phyloP scores from a whole-genome alignment of 2,888 invertebrate species.

The Ctenicera cuprea region DNA sequence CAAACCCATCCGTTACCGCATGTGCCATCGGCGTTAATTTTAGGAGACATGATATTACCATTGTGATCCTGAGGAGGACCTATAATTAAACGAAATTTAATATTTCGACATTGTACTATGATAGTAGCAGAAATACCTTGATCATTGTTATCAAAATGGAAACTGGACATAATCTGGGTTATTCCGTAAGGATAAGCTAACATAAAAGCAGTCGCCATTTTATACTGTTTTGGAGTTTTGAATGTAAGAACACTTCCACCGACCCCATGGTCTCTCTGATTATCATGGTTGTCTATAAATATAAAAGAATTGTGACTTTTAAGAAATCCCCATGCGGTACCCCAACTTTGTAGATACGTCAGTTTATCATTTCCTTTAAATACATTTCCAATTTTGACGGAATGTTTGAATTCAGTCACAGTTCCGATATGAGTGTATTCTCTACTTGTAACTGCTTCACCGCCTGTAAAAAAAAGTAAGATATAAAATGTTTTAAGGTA shows the following conservation, averaged over 20 bases:
- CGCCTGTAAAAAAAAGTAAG: constrained; percentile 41
- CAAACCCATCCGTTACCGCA: constrained; percentile 88
- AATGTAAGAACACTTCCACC: constrained; percentile 81
- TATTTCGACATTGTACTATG: constrained; percentile 35
- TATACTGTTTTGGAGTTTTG: constrained; percentile 81
- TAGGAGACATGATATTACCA: constrained; percentile 81
- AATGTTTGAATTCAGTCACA: constrained; percentile 87
- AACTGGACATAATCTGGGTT: constrained; percentile 92
- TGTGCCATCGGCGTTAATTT: constrained; percentile 78
- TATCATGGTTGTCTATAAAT: constrained; percentile 94
- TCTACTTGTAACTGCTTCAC: constrained; percentile 71
- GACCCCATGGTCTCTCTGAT: constrained; percentile 85
- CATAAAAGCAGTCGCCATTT: constrained; percentile 88
- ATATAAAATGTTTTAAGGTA: not conserved
- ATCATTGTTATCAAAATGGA: constrained; percentile 78
- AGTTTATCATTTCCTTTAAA: constrained; percentile 79
- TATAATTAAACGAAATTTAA: constrained; percentile 30
- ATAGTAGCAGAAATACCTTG: constrained; percentile 57
- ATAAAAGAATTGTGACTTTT: constrained; percentile 76
- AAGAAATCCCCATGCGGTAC: constrained; percentile 79
- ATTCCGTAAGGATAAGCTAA: constrained; percentile 89
- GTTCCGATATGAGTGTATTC: constrained; percentile 73
- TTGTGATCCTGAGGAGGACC: constrained; percentile 82
- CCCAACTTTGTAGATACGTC: constrained; percentile 79
- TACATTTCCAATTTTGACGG: constrained; percentile 75